These are phyloP conservation scores for Standfussiana lucernea DNA, from an alignment of 2,888 invertebrate species.

Conservation along the genomic window DNA sequence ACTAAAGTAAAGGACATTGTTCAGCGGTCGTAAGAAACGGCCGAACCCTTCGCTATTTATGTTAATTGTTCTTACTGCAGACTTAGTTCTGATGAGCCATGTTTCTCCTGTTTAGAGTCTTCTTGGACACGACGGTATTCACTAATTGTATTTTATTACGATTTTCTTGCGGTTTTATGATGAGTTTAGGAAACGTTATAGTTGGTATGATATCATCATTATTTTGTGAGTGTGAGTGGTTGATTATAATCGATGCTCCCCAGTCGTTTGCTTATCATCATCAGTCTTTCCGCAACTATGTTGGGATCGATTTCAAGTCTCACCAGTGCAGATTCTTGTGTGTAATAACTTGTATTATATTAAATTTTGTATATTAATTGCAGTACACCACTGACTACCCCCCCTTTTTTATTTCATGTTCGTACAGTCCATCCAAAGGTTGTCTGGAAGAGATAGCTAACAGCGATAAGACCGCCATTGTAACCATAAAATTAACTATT, in stretches of 20 bases:
- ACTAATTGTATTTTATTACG: slow-evolving; percentile 17
- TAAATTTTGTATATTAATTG: too few species aligned
- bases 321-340: neutral
- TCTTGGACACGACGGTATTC: slow-evolving; percentile 1
- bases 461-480: too few species aligned
- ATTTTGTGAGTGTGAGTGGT: neutral
- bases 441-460: too few species aligned
- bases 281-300: neutral
- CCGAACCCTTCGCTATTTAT: slow-evolving; percentile 47
- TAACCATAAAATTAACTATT: too few species aligned
- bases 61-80: slow-evolving; percentile 46
- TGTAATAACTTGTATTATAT: too few species aligned
- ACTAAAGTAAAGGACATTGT: slow-evolving; percentile 51
- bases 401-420: too few species aligned
- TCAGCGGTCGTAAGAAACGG: slow-evolving; percentile 51
- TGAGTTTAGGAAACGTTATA: neutral
- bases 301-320: neutral
- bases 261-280: neutral
- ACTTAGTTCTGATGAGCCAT: slow-evolving; percentile 44
- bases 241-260: neutral
- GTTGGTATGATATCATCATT: neutral
- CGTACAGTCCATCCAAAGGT: too few species aligned
- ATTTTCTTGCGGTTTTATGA: neutral
- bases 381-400: too few species aligned
- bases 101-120: slow-evolving; percentile 4